phyloP scores from a whole-genome alignment of 2,113 vertebrate species.

The Casuarius casuarius region DNA sequence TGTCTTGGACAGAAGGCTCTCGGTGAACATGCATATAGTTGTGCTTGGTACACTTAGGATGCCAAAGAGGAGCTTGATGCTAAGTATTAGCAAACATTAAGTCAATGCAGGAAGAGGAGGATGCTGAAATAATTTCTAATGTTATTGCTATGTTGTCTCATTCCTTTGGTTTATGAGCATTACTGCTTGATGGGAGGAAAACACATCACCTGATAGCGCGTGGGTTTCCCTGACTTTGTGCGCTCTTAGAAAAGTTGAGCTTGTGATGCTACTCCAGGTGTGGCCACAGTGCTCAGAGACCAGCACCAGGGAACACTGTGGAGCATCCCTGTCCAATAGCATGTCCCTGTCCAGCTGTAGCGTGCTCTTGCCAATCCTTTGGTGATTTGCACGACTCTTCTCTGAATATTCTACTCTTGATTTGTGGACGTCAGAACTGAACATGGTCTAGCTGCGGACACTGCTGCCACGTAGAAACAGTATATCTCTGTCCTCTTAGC shows the following conservation, averaged over 20 bases:
- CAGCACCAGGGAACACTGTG: too few species aligned
- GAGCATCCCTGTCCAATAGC: neutral
- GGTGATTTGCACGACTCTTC: neutral
- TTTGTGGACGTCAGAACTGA: neutral
- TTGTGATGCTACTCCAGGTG: neutral
- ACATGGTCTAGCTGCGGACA: neutral
- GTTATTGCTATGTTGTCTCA: neutral
- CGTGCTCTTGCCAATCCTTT: neutral
- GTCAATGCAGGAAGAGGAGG: neutral
- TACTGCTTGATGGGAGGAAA: neutral
- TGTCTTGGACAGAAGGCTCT: too few species aligned
- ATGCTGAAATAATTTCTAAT: neutral
- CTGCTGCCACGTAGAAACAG: neutral
- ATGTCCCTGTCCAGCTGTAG: neutral
- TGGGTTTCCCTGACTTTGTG: neutral
- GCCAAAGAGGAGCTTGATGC: neutral
- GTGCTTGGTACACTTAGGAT: neutral
- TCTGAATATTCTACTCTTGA: neutral
- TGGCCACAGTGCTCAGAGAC: neutral
- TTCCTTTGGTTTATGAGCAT: neutral
- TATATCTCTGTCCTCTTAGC: neutral
- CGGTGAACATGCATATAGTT: neutral
- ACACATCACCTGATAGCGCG: neutral
- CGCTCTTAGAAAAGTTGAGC: too few species aligned
- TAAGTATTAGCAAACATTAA: neutral